Conservation (phyloP, 2,888 invertebrate genomes). For the Dasypogon diadema region DNA sequence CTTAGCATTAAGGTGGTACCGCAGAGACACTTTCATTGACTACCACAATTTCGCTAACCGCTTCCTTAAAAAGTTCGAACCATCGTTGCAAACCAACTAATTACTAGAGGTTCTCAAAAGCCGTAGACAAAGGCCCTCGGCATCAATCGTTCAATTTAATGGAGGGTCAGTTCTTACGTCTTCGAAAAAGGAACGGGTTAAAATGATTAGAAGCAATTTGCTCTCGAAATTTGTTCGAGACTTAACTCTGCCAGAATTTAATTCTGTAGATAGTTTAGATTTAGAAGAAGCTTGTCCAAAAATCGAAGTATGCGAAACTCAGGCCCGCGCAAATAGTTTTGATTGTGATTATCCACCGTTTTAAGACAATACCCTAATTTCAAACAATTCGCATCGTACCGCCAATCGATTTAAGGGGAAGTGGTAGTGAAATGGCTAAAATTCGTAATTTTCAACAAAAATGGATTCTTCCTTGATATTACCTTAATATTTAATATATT, state of each 20-base stretch:
- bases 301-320: neutral
- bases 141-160: neutral
- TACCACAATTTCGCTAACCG: neutral
- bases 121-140: neutral
- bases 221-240: neutral
- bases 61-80: neutral
- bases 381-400: too few relatives aligned
- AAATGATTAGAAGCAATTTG: neutral
- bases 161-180: neutral
- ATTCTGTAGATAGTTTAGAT: neutral
- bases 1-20: neutral
- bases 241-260: neutral
- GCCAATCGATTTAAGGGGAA: too few relatives aligned
- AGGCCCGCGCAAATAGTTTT: neutral
- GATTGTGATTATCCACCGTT: too few relatives aligned
- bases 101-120: neutral
- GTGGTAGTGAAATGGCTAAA: too few relatives aligned
- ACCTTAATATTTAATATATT: too few relatives aligned
- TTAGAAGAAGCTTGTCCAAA: neutral
- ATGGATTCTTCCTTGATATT: too few relatives aligned
- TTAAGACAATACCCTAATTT: too few relatives aligned
- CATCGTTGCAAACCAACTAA: neutral
- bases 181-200: neutral
- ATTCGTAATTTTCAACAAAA: too few relatives aligned
- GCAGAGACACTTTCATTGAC: neutral